Conservation (phyloP, 2,797 vertebrate species). For the Enteromius thamalakanensis region DNA sequence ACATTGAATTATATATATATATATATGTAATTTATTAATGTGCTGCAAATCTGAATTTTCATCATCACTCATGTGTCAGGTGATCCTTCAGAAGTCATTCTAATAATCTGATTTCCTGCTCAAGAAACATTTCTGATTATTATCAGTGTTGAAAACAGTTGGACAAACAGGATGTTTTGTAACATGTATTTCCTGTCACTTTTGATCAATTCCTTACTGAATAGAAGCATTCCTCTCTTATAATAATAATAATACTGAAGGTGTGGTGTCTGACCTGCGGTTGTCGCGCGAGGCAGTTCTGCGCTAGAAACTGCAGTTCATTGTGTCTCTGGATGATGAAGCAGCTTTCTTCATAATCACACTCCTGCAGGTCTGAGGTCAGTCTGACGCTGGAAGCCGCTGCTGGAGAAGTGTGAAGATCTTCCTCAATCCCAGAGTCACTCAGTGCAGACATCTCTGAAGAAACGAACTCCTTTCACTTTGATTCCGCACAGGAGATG, state of each 20-base stretch:
- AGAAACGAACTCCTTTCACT: neutral
- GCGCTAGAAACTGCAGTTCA: constrained; percentile 81
- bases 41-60: neutral
- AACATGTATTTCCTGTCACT: neutral
- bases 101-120: neutral
- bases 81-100: neutral
- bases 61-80: neutral
- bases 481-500: neutral
- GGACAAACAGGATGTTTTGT: neutral
- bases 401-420: constrained; percentile 61
- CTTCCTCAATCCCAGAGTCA: constrained; percentile 80
- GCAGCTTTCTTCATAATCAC: constrained; percentile 86
- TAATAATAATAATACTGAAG: too few species aligned
- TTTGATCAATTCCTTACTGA: neutral
- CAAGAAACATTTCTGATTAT: neutral
- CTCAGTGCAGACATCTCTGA: constrained; percentile 65
- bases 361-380: constrained; percentile 72
- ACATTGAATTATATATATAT: too few species aligned
- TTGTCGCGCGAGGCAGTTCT: constrained; percentile 80
- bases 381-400: constrained; percentile 47
- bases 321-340: constrained; percentile 81
- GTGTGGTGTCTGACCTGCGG: constrained; percentile 80
- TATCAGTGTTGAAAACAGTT: neutral
- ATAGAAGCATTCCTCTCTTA: neutral
- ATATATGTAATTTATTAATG: too few species aligned